A percentile compares a stretch with the other conserved stretches of the same genome.
phyloP scores from a whole-genome alignment of 2,888 invertebrate genomes.

The Drosophila neutralis region DNA sequence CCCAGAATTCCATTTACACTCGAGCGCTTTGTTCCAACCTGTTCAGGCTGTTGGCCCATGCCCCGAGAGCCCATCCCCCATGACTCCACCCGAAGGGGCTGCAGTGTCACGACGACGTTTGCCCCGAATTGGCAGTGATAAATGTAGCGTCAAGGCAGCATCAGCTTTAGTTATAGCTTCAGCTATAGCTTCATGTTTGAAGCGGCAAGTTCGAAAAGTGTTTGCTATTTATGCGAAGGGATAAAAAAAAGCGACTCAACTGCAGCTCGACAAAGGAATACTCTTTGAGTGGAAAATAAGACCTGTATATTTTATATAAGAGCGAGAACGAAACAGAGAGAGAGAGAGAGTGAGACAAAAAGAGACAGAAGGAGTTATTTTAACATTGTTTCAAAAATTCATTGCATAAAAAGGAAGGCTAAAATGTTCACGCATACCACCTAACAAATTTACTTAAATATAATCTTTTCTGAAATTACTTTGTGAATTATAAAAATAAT shows the following conservation, averaged over 20 bases:
- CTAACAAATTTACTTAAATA: not conserved
- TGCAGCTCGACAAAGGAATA: slow-evolving; percentile 3
- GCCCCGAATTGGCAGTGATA: slow-evolving; percentile 75
- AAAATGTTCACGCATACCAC: not conserved
- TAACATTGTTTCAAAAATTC: not conserved
- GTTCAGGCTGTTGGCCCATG: slow-evolving; percentile 1
- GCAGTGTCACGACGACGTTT: slow-evolving; percentile 55
- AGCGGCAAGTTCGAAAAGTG: slow-evolving; percentile 66
- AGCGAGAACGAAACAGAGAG: slow-evolving; percentile 13
- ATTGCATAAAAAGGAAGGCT: not conserved
- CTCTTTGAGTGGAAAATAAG: not conserved
- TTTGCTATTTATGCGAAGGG: slow-evolving; percentile 76
- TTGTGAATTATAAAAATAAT: not conserved
- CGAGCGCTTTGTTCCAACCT: slow-evolving; percentile 60
- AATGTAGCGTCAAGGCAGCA: slow-evolving; percentile 64
- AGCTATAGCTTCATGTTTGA: slow-evolving; percentile 49
- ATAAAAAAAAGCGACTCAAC: slow-evolving; percentile 12
- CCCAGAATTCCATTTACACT: slow-evolving; percentile 76
- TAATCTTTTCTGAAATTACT: not conserved
- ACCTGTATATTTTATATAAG: slow-evolving; percentile 2
- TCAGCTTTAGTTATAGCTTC: slow-evolving; percentile 25
- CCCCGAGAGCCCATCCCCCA: slow-evolving; percentile 17
- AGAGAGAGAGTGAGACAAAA: not conserved
- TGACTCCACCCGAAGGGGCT: slow-evolving; percentile 24
- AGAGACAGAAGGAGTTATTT: not conserved